Evolutionary conservation across 2,797 vertebrate species (phyloP), one percentile per base, ranked within the genome.

Genomic region (Limnodromus scolopaceus): DNA sequence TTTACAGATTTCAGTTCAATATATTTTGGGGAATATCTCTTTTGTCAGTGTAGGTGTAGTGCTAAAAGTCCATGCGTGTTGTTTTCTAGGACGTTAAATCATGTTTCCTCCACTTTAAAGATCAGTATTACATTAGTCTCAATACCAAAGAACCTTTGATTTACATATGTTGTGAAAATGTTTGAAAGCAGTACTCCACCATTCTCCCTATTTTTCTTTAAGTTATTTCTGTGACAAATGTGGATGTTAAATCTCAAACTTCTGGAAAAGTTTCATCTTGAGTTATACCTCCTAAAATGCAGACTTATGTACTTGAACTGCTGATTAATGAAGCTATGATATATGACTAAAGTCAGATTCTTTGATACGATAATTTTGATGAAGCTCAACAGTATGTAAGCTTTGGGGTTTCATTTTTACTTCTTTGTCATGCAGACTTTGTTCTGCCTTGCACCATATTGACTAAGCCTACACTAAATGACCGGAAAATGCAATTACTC

Each of bases 221-320:
- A 28, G 30, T 85, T 82, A 64, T 84, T 93, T 72, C 48, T 81
- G 17, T 89, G 77, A 78, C 71, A 60, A 88, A 25, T 60, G 16
- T 46, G 28, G 5, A 32, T 87, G 13, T 57, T 89, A 87, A 68
- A 86, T 87, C 51, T 85, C 32, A 92, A 27, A 36, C 34, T 84
- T 58, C 61, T 83, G 57, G 16, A 93, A 91, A 71, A 80, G 65
- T 86, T 88, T 57, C 22, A 16, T 88, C 14, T 72, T 57, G 43
- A 85, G 11, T 77, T 92, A 63, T 60, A 65, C 36, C n/a, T 95
- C 61, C 60, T 69, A 66, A 93, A 94, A 91, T 85, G 41, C 30
- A 84, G 60, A 89, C 70, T 78, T 88, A 18, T 68, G 24, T 80
- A 81, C 43, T 94, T 85, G 27, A 95, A 7, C 64, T 84, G 28